These are phyloP conservation scores for Pimpla rufipes DNA, from an alignment of 2,888 invertebrate species.

Conservation along the genomic window DNA sequence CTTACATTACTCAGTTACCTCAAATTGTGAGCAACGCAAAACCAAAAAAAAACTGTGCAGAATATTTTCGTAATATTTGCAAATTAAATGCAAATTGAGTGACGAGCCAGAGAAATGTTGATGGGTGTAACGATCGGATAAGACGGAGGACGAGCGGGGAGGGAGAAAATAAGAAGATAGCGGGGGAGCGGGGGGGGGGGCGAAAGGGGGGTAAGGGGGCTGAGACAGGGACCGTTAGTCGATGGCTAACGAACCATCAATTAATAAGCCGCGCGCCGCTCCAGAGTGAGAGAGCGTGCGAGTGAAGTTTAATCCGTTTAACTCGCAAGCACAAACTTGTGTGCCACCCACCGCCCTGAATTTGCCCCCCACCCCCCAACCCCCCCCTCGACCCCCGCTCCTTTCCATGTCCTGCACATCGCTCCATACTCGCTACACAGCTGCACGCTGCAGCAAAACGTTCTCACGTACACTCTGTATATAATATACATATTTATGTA, in stretches of 20 bases:
- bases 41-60: too few species aligned
- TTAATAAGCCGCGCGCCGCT: constrained; percentile 75
- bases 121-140: background rate
- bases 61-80: background rate
- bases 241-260: constrained; percentile 74
- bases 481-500: background rate
- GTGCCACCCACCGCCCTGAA: constrained; percentile 35
- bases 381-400: constrained; percentile 2
- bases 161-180: background rate
- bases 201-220: constrained; percentile 5
- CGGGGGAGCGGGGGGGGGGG: background rate
- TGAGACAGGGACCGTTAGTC: constrained; percentile 66
- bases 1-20: too few species aligned
- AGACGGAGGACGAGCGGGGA: background rate
- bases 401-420: constrained; percentile 32
- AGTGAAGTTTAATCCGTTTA: constrained; percentile 74
- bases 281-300: constrained; percentile 47
- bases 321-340: constrained; percentile 71
- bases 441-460: constrained; percentile 29
- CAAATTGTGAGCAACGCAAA: too few species aligned
- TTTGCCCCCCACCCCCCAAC: constrained; percentile 37
- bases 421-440: constrained; percentile 33
- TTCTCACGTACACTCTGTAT: constrained; percentile 18
- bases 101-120: background rate
- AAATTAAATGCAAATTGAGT: background rate